phyloP scores from a whole-genome alignment of 2,797 vertebrate genomes.

The Echiichthys vipera region DNA sequence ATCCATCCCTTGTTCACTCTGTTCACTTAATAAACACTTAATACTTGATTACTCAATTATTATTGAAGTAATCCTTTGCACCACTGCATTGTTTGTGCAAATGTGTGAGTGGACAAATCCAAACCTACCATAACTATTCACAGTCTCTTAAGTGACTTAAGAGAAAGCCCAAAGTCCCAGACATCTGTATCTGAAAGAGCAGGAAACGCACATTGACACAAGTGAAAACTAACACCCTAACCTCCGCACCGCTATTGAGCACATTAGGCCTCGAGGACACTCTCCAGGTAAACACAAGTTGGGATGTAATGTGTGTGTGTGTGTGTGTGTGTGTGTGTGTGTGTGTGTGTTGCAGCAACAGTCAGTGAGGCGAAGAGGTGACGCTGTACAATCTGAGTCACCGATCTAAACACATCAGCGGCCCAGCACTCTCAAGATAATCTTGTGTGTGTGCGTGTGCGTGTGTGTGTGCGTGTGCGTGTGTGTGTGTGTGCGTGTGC shows the following conservation, averaged over 20 bases:
- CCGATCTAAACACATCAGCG: conserved; percentile 27
- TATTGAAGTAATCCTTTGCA: background rate
- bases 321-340: no score
- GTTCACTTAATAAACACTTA: background rate
- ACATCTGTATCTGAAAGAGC: conserved; percentile 63
- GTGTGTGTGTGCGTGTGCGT: conserved; percentile 13
- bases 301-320: no score
- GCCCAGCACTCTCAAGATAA: background rate
- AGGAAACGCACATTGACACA: conserved; percentile 67
- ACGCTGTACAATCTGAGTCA: conserved; percentile 33
- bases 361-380: conserved; percentile 51
- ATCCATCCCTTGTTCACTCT: background rate
- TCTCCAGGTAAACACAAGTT: conserved; percentile 27
- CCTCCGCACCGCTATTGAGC: background rate
- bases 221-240: conserved; percentile 63
- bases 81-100: background rate
- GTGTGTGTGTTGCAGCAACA: conserved; percentile 36
- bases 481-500: conserved; percentile 24
- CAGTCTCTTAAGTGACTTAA: no score
- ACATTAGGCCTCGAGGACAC: conserved; percentile 18
- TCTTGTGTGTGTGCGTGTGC: background rate
- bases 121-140: no score
- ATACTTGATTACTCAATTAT: background rate
- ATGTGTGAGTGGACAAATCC: background rate
- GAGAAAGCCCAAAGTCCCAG: conserved; percentile 62